Percentiles rank a stretch among this genome's conserved stretches.
These are phyloP conservation scores for Pharmacophagus antenor DNA, from an alignment of 2,888 invertebrate genomes.

Conservation along the genomic window DNA sequence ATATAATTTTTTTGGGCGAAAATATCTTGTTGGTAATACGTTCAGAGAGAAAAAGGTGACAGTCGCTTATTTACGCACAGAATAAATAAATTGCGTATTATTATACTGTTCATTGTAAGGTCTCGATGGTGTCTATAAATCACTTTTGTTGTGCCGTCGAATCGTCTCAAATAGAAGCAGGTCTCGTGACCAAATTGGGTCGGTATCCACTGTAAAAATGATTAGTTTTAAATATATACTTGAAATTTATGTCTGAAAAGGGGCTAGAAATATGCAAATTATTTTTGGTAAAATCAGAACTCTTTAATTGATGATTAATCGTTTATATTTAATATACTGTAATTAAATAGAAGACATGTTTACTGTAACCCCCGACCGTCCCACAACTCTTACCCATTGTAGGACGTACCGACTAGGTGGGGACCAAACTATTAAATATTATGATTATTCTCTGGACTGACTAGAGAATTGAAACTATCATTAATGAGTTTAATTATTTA, in stretches of 20 bases:
- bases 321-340: no score
- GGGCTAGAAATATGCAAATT: neutral
- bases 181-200: conserved; percentile 66
- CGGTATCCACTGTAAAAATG: conserved; percentile 52
- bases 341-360: no score
- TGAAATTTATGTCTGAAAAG: neutral
- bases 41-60: conserved; percentile 45
- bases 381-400: no score
- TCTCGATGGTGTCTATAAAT: conserved; percentile 66
- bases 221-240: neutral
- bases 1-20: no score
- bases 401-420: neutral
- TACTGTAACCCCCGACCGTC: no score
- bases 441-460: no score
- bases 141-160: conserved; percentile 76
- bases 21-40: conserved; percentile 17
- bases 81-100: conserved; percentile 68
- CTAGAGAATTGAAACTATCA: neutral
- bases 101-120: conserved; percentile 65
- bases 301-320: neutral
- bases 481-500: neutral
- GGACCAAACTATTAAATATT: neutral
- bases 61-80: conserved; percentile 63
- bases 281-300: neutral
- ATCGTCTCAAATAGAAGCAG: conserved; percentile 63